phyloP scores from a whole-genome alignment of 2,797 vertebrate genomes.

The Ciconia nigra region DNA sequence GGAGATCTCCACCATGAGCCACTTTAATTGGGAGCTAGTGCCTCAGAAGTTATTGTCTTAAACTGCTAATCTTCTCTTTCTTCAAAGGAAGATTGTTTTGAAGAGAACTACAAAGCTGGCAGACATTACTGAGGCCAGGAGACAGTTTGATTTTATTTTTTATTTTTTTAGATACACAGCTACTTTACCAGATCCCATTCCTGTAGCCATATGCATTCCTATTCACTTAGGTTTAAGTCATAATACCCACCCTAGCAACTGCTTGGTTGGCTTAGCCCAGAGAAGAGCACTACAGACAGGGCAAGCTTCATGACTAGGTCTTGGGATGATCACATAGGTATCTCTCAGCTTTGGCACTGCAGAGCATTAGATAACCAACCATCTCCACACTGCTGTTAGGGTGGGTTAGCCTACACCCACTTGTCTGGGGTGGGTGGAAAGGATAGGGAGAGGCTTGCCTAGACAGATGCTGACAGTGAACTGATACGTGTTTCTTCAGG shows the following conservation, averaged over 20 bases:
- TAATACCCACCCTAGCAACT: not conserved
- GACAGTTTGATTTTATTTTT: not conserved
- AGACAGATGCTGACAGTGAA: not conserved
- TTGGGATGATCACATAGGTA: not conserved
- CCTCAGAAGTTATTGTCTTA: not conserved
- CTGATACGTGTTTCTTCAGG: not conserved
- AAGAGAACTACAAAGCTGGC: not conserved
- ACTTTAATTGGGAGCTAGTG: rapidly evolving
- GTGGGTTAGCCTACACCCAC: not conserved
- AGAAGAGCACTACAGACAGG: not conserved
- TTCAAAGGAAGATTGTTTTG: not conserved
- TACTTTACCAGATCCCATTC: not conserved
- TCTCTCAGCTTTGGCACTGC: not conserved
- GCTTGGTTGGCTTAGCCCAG: not conserved
- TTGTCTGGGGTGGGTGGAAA: not conserved
- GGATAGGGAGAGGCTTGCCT: not conserved
- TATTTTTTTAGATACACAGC: not conserved
- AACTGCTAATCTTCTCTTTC: not conserved
- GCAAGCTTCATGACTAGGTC: not conserved
- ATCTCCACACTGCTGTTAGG: not conserved
- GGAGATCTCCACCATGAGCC: not conserved
- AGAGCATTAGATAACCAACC: conserved; percentile 12
- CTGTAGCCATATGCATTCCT: not conserved
- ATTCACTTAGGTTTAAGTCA: not conserved
- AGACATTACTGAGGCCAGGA: not conserved